Evolutionary conservation across 2,888 invertebrate species (phyloP), one percentile per base, ranked within the genome.

Genomic region (Portevinia maculata): DNA sequence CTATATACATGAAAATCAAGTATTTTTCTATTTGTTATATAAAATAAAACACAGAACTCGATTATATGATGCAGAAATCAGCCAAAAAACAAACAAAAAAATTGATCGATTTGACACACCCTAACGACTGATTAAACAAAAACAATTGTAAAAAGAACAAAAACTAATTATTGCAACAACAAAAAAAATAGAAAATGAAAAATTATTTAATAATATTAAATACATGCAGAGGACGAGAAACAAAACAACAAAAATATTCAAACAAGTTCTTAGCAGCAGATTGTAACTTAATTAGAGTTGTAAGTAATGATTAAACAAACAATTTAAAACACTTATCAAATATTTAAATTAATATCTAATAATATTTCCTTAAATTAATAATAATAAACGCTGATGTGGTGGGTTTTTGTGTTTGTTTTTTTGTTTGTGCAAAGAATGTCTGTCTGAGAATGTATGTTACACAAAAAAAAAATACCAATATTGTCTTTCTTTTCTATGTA

Each of bases 1-100:
- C 41, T 57, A 78, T 83, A 67, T 83, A 78, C 67, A 79, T 84
- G 65, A 69, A 79, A 79, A 79, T 74, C 79, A 79, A 65, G 79
- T 75, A 79, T 79, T 79, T 84, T 84, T 79, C 75, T 84, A 79
- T 84, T 79, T 79, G 79, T 84, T 79, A 79, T 65, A 65, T 17
- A 69, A 70, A 67, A 64, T 50, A 50, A 69, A 32, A 71, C 19
- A 69, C 32, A 70, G 52, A 79, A 50, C 41, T 53, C 53, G 15
- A 65, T 30, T 39, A 13, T 17, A 67, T 65, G 65, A 44, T 71
- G 48, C 59, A 64, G 39, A 78, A 79, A 75, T 74, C 79, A 84
- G 79, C 70, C 75, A 79, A 84, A 74, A 70, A 76, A 55, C 79
- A 84, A 75, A 65, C 75, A 79, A 84, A 74, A 70, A 76, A 55